These are phyloP conservation scores for Drosophila varians DNA, from an alignment of 1,140 invertebrate genomes.

Conservation along the genomic window DNA sequence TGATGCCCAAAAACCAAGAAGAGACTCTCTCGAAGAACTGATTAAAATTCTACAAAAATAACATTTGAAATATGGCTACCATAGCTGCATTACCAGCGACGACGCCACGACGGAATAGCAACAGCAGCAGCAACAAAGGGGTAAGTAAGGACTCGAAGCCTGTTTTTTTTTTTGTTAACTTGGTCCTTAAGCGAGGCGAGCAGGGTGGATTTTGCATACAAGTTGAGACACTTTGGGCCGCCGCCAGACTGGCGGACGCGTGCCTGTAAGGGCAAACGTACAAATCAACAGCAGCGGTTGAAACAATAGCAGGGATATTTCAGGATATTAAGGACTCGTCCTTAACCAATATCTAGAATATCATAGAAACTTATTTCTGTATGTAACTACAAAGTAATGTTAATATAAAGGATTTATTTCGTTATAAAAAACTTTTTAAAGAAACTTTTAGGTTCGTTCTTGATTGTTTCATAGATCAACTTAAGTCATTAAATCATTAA, in stretches of 20 bases:
- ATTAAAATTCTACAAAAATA: background rate
- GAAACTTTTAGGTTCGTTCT: no score
- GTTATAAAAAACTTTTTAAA: no score
- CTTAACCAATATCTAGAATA: no score
- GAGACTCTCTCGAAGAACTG: conserved; percentile 1
- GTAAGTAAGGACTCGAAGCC: conserved; percentile 51
- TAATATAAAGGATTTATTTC: no score
- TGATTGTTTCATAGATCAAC: no score
- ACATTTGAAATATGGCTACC: conserved; percentile 33
- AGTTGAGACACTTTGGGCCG: conserved; percentile 23
- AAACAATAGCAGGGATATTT: background rate
- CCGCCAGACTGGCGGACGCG: conserved; percentile 25
- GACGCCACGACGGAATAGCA: conserved; percentile 22
- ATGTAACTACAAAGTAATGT: no score
- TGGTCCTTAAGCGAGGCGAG: conserved; percentile 58
- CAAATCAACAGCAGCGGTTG: background rate
- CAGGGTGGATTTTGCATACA: conserved; percentile 56
- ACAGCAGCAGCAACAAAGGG: conserved; percentile 55
- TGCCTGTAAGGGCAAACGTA: conserved; percentile 1
- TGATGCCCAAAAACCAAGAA: conserved; percentile 45
- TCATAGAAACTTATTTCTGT: no score
- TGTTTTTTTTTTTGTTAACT: conserved; percentile 57
- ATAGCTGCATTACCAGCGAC: conserved; percentile 51
- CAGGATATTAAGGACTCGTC: no score
- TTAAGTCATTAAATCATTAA: no score